phyloP scores from a whole-genome alignment of 2,888 invertebrate species.

The Lasioglossum zephyrum region DNA sequence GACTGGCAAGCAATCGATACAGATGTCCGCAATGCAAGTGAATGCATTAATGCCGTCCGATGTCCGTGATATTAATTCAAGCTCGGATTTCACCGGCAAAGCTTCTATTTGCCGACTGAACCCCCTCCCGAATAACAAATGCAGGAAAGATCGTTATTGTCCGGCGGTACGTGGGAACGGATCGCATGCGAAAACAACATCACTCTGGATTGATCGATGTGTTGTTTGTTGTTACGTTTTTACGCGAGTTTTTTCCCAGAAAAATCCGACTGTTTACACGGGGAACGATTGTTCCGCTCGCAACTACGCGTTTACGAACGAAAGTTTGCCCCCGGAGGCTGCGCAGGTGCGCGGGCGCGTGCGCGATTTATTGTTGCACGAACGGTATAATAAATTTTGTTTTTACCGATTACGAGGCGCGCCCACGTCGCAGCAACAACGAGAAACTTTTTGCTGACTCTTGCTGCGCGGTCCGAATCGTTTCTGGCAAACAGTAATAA shows the following conservation, averaged over 20 bases:
- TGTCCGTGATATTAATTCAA: constrained; percentile 34
- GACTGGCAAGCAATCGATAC: neutral
- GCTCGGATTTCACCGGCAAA: constrained; percentile 26
- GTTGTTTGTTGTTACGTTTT: neutral
- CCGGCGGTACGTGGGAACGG: constrained; percentile 1
- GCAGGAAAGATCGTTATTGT: constrained; percentile 36
- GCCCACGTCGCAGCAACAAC: neutral
- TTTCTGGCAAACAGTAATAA: too few species aligned
- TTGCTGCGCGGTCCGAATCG: neutral
- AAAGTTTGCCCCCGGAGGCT: neutral
- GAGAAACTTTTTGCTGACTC: neutral
- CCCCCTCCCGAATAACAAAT: constrained; percentile 35
- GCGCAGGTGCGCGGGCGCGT: too few species aligned
- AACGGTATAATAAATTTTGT: neutral
- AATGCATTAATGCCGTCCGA: constrained; percentile 33
- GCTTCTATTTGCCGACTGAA: constrained; percentile 32
- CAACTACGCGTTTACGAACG: neutral
- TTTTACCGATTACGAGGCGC: neutral
- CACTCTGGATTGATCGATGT: constrained; percentile 1
- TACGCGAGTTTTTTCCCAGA: neutral
- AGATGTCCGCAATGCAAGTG: constrained; percentile 10
- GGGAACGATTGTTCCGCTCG: neutral
- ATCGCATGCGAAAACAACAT: constrained; percentile 17
- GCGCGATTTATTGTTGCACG: neutral
- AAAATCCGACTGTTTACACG: neutral